Evolutionary conservation across 2,797 vertebrate species (phyloP).

Genomic region (Synaphobranchus kaupii): DNA sequence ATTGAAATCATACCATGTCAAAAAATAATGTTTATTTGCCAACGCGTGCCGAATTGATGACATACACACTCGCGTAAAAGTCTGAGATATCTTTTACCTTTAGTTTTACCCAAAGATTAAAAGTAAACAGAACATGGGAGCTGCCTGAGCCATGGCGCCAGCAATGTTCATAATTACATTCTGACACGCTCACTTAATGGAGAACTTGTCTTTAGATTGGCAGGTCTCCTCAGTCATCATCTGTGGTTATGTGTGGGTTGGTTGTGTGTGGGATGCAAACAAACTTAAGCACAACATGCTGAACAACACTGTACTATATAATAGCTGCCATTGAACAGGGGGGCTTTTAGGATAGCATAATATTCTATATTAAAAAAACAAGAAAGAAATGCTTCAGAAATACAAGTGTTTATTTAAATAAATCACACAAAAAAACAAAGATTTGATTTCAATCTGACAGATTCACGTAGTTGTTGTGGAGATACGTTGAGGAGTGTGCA

Average conservation of each 20-base stretch:
- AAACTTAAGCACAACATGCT: background rate
- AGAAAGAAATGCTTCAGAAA: background rate
- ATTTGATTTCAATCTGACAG: background rate
- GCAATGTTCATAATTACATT: background rate
- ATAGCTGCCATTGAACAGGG: background rate
- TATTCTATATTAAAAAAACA: background rate
- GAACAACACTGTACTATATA: background rate
- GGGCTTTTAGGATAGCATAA: background rate
- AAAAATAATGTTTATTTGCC: background rate
- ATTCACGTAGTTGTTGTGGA: background rate
- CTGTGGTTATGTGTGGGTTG: background rate
- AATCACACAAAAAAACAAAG: background rate
- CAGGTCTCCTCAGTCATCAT: background rate
- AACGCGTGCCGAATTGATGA: background rate
- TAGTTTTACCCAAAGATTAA: background rate
- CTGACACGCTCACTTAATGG: background rate
- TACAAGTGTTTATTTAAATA: constrained; percentile 15
- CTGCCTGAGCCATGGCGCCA: background rate
- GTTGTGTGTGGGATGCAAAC: background rate
- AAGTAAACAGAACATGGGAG: background rate
- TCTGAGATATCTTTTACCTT: background rate
- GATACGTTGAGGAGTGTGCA: background rate
- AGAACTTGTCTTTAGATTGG: background rate
- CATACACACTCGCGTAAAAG: background rate
- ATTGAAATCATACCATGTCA: too few relatives aligned